A percentile compares a stretch with the other conserved stretches of the same genome.
These are phyloP conservation scores for Rotaria magnacalcarata DNA, from an alignment of 2,888 invertebrate species.

Conservation along the genomic window DNA sequence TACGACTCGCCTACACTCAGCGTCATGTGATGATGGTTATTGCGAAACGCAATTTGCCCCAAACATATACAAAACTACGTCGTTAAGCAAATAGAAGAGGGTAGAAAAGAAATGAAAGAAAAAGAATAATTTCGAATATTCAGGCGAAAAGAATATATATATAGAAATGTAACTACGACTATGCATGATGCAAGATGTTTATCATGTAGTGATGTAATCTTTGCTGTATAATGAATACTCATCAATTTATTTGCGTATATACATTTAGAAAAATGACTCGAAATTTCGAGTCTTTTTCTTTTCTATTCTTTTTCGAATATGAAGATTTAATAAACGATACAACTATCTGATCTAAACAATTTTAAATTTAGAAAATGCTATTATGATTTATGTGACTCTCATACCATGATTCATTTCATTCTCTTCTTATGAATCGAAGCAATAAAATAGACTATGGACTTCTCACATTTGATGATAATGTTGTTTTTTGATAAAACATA, in stretches of 20 bases:
- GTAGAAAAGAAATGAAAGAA: not conserved
- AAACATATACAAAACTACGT: not conserved
- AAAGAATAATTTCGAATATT: not conserved
- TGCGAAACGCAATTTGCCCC: not conserved
- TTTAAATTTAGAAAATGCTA: too few species aligned
- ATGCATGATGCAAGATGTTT: not conserved
- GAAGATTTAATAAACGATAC: too few species aligned
- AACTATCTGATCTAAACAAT: too few species aligned
- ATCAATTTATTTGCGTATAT: not conserved
- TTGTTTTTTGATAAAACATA: too few species aligned
- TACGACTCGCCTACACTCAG: not conserved
- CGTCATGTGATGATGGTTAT: constrained; percentile 15
- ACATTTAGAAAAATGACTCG: too few species aligned
- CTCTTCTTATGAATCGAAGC: too few species aligned
- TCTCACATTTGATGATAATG: too few species aligned
- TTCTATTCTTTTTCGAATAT: too few species aligned
- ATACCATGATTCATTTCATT: too few species aligned
- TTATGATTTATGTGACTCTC: too few species aligned
- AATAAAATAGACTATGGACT: too few species aligned
- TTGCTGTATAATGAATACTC: not conserved
- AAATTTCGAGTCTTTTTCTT: too few species aligned
- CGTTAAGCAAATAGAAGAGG: not conserved
- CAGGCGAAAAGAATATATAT: not conserved
- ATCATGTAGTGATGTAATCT: not conserved
- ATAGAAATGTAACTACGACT: not conserved